These are phyloP conservation scores for Vicugna pacos DNA, from an alignment of 2,113 vertebrate genomes.

Conservation along the genomic window DNA sequence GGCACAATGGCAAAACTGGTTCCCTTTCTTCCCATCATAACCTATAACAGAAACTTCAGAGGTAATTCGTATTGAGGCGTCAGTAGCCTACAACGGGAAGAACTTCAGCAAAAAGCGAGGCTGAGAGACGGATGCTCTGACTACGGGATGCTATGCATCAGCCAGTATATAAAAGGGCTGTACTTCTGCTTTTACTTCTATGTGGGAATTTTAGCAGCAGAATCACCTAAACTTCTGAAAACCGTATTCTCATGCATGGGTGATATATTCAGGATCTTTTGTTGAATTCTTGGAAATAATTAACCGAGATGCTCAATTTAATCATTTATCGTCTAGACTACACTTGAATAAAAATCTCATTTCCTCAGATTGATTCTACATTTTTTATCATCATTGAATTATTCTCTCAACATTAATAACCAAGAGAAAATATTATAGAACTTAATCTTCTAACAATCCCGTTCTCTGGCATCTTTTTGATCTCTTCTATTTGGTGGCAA, in stretches of 20 bases:
- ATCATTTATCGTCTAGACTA: constrained; percentile 2
- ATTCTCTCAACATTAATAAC: constrained; percentile 7
- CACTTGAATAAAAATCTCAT: constrained; percentile 11
- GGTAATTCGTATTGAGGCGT: neutral
- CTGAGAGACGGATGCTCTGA: neutral
- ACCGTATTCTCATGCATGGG: neutral
- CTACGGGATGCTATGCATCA: neutral
- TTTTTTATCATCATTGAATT: neutral
- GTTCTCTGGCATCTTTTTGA: neutral
- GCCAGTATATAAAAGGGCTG: neutral
- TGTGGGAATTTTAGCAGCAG: neutral
- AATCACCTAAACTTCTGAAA: neutral
- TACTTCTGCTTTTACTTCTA: neutral
- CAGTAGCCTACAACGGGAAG: neutral
- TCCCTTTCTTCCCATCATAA: neutral
- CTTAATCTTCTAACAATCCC: neutral
- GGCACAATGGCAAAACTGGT: neutral
- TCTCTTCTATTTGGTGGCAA: constrained; percentile 54
- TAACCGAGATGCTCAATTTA: neutral
- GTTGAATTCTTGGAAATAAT: constrained; percentile 43
- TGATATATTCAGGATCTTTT: neutral
- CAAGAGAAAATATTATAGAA: neutral
- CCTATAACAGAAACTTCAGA: neutral
- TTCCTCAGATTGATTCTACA: neutral
- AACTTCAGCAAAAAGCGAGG: neutral